Evolutionary conservation across 2,888 invertebrate genomes (phyloP), one percentile per base, ranked within the genome.

Genomic region (Trissolcus japonicus): DNA sequence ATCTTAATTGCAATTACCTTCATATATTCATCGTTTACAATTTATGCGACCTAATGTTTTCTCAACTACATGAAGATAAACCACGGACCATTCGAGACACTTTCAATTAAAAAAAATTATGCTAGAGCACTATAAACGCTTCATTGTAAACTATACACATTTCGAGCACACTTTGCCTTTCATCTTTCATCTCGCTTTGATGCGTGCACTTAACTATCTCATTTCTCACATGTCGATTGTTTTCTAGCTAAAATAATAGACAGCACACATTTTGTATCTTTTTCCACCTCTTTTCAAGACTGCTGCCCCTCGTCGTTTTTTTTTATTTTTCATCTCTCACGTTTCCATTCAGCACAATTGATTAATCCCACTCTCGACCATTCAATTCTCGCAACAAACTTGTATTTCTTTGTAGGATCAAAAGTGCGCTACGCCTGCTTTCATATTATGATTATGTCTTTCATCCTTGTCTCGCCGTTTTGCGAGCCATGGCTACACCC

Each of bases 401-500:
- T 43, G 43, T 13, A 11, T 11, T 13, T 21, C n/a, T 35, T 56
- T 54, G 40, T 54, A 9, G 4, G 19, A 56, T 48, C 14, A 56
- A 50, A 16, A 48, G 63, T 53, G 43, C 41, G 29, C 4, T 46
- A 25, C 59, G 14, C 13, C 19, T 29, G 40, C 29, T 60, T 60
- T 54, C 65, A 17, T 62, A 59, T 57, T 17, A 56, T 57, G 53
- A 66, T 66, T 53, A 48, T 43, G 66, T 50, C 40, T 60, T 61
- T 35, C 21, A 19, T 66, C 65, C 67, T 62, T 67, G 62, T 74
- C 48, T 63, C 57, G 16, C 40, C 53, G 82, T 80, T 80, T 77
- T 73, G 78, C 78, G 63, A 76, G 77, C 77, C 82, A 79, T 82
- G 83, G 85, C 86, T 86, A 84, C 87, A 86, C 87, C 86, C 87